These are phyloP conservation scores for Helleia helle DNA, from an alignment of 2,888 invertebrate genomes.

Conservation along the genomic window DNA sequence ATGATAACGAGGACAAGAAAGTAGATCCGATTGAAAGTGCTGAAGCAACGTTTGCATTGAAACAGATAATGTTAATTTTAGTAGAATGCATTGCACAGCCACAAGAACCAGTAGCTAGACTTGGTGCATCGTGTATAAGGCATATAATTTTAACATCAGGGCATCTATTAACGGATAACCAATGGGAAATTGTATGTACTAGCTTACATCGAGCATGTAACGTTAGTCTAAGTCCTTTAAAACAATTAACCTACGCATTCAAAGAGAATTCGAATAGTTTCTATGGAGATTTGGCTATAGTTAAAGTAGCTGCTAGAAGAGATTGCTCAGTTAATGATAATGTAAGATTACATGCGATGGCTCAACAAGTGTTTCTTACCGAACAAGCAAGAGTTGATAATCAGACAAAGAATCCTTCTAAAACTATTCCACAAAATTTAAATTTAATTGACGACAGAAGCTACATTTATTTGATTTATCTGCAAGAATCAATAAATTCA, in stretches of 20 bases:
- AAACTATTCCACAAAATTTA: slow-evolving; percentile 56
- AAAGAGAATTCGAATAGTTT: slow-evolving; percentile 94
- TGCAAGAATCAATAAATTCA: slow-evolving; percentile 80
- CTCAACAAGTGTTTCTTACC: slow-evolving; percentile 89
- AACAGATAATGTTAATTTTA: slow-evolving; percentile 87
- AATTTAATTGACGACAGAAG: slow-evolving; percentile 85
- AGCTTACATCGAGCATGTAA: slow-evolving; percentile 88
- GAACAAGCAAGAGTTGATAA: slow-evolving; percentile 58
- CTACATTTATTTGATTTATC: slow-evolving; percentile 90
- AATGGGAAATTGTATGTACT: slow-evolving; percentile 90
- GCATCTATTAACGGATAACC: slow-evolving; percentile 83
- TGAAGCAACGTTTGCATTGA: slow-evolving; percentile 83
- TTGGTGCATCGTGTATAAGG: slow-evolving; percentile 93
- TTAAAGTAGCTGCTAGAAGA: slow-evolving; percentile 93
- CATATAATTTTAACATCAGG: slow-evolving; percentile 89
- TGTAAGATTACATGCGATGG: slow-evolving; percentile 88
- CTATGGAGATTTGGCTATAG: slow-evolving; percentile 93
- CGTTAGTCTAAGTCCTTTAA: slow-evolving; percentile 89
- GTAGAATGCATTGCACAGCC: slow-evolving; percentile 94
- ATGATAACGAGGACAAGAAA: slow-evolving; percentile 45
- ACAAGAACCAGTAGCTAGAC: slow-evolving; percentile 89
- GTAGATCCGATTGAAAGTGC: slow-evolving; percentile 72
- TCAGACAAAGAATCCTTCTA: slow-evolving; percentile 43
- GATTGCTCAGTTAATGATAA: slow-evolving; percentile 90
- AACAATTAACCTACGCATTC: slow-evolving; percentile 92